Percentiles rank a stretch among this genome's conserved stretches.
These are phyloP conservation scores for Mastomys coucha DNA, from an alignment of 2,113 vertebrate species.

Conservation along the genomic window DNA sequence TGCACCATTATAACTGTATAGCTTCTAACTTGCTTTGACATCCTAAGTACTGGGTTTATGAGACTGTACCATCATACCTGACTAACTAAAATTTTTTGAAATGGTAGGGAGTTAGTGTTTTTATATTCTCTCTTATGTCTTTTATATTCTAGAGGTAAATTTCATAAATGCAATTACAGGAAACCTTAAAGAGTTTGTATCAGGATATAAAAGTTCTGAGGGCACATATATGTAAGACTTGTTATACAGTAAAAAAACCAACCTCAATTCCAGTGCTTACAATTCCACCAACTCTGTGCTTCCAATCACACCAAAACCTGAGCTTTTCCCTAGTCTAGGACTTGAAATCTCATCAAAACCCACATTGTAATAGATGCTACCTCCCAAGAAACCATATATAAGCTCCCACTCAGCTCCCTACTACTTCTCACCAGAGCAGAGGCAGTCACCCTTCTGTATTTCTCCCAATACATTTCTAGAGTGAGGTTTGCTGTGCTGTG, in stretches of 20 bases:
- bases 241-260: not conserved
- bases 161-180: not conserved
- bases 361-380: not conserved
- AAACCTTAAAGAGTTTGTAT: not conserved
- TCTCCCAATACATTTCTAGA: not conserved
- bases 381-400: not conserved
- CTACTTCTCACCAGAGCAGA: not conserved
- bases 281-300: not conserved
- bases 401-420: not conserved
- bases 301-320: not conserved
- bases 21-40: not conserved
- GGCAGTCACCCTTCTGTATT: not conserved
- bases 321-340: not conserved
- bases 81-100: not conserved
- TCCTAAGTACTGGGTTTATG: not conserved
- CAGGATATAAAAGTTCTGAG: not conserved
- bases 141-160: not conserved
- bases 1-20: too few species aligned
- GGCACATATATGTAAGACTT: not conserved
- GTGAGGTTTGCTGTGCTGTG: not conserved
- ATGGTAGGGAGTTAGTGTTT: not conserved
- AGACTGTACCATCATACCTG: not conserved
- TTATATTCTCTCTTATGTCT: not conserved
- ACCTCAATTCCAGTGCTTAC: not conserved
- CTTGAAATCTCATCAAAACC: not conserved